Percentiles rank a stretch among this genome's conserved stretches.
Evolutionary conservation across 2,797 vertebrate species (phyloP).

Genomic region (Myripristis murdjan): DNA sequence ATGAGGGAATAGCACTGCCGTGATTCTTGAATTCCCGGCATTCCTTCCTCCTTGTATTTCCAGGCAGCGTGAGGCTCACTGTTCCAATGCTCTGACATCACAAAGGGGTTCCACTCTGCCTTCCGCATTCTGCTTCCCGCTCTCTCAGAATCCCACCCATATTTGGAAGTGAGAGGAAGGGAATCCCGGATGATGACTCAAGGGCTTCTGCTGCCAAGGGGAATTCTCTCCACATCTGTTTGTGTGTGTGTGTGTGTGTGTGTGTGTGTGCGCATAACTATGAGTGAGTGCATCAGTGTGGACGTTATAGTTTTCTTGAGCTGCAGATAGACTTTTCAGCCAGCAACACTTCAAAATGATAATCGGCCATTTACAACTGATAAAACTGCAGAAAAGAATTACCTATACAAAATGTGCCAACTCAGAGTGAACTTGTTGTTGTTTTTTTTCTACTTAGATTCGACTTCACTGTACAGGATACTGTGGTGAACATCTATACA

Average conservation of each 20-base stretch:
- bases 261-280: slow-evolving; percentile 41
- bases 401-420: slow-evolving; percentile 37
- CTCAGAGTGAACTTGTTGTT: slow-evolving; percentile 29
- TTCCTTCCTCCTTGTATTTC: slow-evolving; percentile 79
- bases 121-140: slow-evolving; percentile 76
- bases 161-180: slow-evolving; percentile 88
- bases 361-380: slow-evolving; percentile 47
- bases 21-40: slow-evolving; percentile 78
- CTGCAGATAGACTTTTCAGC: slow-evolving; percentile 43
- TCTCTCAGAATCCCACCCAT: slow-evolving; percentile 83
- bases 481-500: slow-evolving; percentile 31
- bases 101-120: slow-evolving; percentile 78
- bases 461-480: slow-evolving; percentile 45
- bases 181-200: slow-evolving; percentile 88
- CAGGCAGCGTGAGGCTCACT: slow-evolving; percentile 74
- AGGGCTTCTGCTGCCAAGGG: slow-evolving; percentile 79
- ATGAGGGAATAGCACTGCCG: slow-evolving; percentile 61
- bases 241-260: slow-evolving; percentile 42
- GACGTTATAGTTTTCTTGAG: slow-evolving; percentile 45
- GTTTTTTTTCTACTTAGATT: slow-evolving; percentile 59
- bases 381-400: slow-evolving; percentile 23
- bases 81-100: slow-evolving; percentile 81
- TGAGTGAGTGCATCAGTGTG: slow-evolving; percentile 48
- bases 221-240: slow-evolving; percentile 84
- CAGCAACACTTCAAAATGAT: too few species aligned